Percentiles rank a stretch among this genome's conserved stretches.
These are phyloP conservation scores for Orthonevra nobilis DNA, from an alignment of 2,888 invertebrate species.

Conservation along the genomic window DNA sequence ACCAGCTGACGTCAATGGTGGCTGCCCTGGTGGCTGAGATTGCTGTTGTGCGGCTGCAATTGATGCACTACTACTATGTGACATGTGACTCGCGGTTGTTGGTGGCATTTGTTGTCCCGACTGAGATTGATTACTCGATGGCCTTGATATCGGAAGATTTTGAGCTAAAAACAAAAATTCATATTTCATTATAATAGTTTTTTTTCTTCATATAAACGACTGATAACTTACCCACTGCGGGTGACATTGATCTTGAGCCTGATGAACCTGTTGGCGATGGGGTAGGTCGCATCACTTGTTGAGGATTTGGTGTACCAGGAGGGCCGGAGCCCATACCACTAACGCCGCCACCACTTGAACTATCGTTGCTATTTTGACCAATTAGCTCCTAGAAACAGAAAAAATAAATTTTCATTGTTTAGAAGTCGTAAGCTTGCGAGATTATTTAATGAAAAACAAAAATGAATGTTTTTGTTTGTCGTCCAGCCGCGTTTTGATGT, in stretches of 20 bases:
- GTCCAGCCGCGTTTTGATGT: too few species aligned
- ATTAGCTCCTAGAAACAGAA: slow-evolving; percentile 87
- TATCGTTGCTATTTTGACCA: slow-evolving; percentile 92
- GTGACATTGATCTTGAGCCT: slow-evolving; percentile 98
- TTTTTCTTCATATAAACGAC: background rate
- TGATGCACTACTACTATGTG: slow-evolving; percentile 74
- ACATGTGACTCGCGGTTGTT: slow-evolving; percentile 75
- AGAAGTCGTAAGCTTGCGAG: too few species aligned
- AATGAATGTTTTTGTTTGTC: too few species aligned
- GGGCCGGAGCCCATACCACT: slow-evolving; percentile 85
- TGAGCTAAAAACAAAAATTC: slow-evolving; percentile 80
- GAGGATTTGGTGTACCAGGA: slow-evolving; percentile 84
- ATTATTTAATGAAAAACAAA: too few species aligned
- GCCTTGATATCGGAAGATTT: slow-evolving; percentile 97
- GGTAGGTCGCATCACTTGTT: slow-evolving; percentile 92
- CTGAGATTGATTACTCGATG: slow-evolving; percentile 90
- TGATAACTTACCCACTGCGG: slow-evolving; percentile 92
- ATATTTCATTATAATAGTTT: background rate
- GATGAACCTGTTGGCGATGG: slow-evolving; percentile 96
- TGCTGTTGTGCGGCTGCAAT: slow-evolving; percentile 76
- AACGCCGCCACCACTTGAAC: slow-evolving; percentile 86
- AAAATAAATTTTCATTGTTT: too few species aligned
- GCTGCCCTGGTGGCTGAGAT: slow-evolving; percentile 73
- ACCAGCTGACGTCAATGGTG: slow-evolving; percentile 74
- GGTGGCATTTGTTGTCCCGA: slow-evolving; percentile 80